phyloP scores from a whole-genome alignment of 2,797 vertebrate species.

The Acestrorhynchus altus region DNA sequence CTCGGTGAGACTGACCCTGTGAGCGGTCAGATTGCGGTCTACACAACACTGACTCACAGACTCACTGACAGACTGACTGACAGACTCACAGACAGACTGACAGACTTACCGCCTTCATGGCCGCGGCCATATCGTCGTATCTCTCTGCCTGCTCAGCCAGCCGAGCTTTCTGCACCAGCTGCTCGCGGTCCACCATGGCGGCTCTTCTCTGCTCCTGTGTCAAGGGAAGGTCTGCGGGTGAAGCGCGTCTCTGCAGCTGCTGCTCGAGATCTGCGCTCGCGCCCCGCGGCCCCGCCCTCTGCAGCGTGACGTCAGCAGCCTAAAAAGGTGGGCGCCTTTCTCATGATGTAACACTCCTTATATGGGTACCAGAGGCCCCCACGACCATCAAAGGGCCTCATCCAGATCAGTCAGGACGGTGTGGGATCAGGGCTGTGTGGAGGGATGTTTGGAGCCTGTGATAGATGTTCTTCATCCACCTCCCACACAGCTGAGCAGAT shows the following conservation, averaged over 20 bases:
- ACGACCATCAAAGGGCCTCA: conserved; percentile 28
- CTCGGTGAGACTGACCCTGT: no score
- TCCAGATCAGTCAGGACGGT: no score
- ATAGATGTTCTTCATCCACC: no score
- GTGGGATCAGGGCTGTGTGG: no score
- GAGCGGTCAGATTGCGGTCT: no score
- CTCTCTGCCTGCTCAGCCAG: conserved; percentile 98
- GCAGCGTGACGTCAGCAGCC: conserved; percentile 73
- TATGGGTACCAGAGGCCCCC: conserved; percentile 66
- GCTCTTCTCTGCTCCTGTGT: no score
- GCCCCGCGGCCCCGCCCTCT: conserved; percentile 65
- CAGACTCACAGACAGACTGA: no score
- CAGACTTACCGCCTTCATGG: conserved; percentile 98
- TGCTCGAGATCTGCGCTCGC: conserved; percentile 84
- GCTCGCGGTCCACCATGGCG: conserved; percentile 96
- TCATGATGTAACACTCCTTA: conserved; percentile 81
- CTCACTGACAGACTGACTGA: no score
- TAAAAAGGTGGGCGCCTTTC: conserved; percentile 71
- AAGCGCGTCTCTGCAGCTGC: conserved; percentile 81
- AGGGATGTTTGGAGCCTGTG: no score
- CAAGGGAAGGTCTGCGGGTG: no score
- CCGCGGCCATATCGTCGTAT: conserved; percentile 98
- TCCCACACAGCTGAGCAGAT: no score
- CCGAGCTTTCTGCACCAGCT: conserved; percentile 99
- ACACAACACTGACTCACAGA: no score